Evolutionary conservation across 2,888 invertebrate genomes (phyloP).

Genomic region (Pammene fasciana): DNA sequence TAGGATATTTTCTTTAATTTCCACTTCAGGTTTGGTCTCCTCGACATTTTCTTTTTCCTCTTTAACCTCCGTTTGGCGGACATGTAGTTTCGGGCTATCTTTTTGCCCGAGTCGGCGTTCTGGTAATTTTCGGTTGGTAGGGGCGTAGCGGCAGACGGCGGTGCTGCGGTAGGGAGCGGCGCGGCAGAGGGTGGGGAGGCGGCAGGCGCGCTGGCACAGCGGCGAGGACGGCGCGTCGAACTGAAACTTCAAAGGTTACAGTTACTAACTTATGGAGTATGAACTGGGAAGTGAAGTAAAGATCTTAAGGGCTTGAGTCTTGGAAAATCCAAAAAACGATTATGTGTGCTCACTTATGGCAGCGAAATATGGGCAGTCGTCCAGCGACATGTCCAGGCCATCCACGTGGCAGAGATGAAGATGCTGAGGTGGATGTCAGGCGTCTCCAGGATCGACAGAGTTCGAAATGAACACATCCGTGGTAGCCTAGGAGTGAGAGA

Average conservation of each 20-base stretch:
- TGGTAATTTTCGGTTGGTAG: slow-evolving; percentile 68
- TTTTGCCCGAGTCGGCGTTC: slow-evolving; percentile 34
- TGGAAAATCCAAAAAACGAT: no score
- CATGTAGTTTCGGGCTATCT: slow-evolving; percentile 45
- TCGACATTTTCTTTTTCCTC: slow-evolving; percentile 48
- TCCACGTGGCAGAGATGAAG: no score
- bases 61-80: slow-evolving; percentile 50
- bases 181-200: slow-evolving; percentile 67
- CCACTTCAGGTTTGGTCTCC: slow-evolving; percentile 40
- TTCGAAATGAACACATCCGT: no score
- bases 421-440: no score
- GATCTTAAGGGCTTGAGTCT: not conserved
- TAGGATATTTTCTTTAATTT: slow-evolving; percentile 54
- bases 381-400: no score
- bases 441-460: no score
- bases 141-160: slow-evolving; percentile 73
- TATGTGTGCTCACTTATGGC: no score
- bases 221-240: slow-evolving; percentile 72
- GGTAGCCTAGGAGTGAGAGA: no score
- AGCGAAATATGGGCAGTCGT: no score
- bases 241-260: slow-evolving; percentile 63
- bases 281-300: not conserved
- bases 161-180: slow-evolving; percentile 73
- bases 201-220: slow-evolving; percentile 66
- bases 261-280: slow-evolving; percentile 4